Evolutionary conservation across 2,113 vertebrate species (phyloP).

Genomic region (Alces alces): DNA sequence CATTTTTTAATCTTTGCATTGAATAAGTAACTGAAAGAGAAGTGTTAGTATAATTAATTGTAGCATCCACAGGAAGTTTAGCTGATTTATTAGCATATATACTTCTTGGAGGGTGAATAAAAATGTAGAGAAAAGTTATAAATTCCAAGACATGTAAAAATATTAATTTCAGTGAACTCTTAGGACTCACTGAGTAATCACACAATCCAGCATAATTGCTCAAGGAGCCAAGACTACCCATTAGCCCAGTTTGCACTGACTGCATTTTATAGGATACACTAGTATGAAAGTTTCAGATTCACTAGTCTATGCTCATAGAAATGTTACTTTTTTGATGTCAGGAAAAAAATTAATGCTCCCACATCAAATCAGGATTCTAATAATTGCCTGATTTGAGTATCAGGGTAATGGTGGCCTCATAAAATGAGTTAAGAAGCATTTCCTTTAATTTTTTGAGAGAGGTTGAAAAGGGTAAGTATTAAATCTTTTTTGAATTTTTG

Average conservation of each 20-base stretch:
- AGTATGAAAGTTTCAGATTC: not conserved
- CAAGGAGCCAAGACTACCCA: not conserved
- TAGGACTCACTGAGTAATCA: not conserved
- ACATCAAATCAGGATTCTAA: not conserved
- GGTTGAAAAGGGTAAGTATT: not conserved
- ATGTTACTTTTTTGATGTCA: not conserved
- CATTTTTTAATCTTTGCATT: not conserved
- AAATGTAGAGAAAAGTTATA: not conserved
- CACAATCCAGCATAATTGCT: not conserved
- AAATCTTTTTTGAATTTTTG: not conserved
- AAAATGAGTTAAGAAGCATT: not conserved
- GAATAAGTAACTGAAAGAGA: not conserved
- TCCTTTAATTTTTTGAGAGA: not conserved
- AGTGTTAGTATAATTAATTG: not conserved
- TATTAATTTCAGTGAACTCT: not conserved
- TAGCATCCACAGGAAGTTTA: not conserved
- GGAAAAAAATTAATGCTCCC: not conserved
- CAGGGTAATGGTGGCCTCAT: not conserved
- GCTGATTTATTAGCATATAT: not conserved
- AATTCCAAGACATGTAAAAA: not conserved
- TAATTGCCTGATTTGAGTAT: not conserved
- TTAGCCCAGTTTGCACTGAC: not conserved
- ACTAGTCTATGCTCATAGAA: not conserved
- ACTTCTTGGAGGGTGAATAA: not conserved
- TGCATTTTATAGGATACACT: not conserved